Percentiles rank a stretch among this genome's conserved stretches.
These are phyloP conservation scores for Halyomorpha halys DNA, from an alignment of 1,140 invertebrate species.

Conservation along the genomic window DNA sequence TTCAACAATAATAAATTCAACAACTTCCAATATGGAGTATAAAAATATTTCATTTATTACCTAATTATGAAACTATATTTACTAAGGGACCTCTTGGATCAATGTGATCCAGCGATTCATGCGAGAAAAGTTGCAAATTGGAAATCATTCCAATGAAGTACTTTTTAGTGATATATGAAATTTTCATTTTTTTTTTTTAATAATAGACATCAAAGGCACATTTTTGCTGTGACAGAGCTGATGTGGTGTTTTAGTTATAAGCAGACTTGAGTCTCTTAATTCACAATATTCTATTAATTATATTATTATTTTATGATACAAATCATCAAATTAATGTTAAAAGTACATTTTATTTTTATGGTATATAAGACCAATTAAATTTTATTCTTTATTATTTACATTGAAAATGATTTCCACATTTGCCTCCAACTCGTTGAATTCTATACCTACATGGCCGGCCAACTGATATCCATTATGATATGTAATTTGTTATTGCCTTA, in stretches of 20 bases:
- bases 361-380: not conserved
- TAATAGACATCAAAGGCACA: not conserved
- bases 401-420: constrained; percentile 10
- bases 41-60: constrained; percentile 27
- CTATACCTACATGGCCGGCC: constrained; percentile 24
- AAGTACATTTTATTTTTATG: no score
- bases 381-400: not conserved
- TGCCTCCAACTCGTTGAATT: constrained; percentile 9
- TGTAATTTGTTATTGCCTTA: constrained; percentile 8
- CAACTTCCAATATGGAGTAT: constrained; percentile 30
- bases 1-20: constrained; percentile 25
- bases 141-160: constrained; percentile 12
- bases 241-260: not conserved
- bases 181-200: constrained; percentile 1
- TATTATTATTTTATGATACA: not conserved
- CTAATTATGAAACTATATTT: constrained; percentile 20
- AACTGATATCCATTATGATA: constrained; percentile 18
- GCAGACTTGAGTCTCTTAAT: not conserved
- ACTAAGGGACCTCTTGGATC: constrained; percentile 24
- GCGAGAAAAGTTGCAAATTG: constrained; percentile 2
- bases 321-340: no score
- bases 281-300: not conserved
- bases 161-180: not conserved
- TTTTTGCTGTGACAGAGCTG: not conserved
- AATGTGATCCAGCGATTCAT: constrained; percentile 24